Percentiles rank a stretch among this genome's conserved stretches.
Conservation (phyloP, 2,797 vertebrate genomes). For the Huso huso region DNA sequence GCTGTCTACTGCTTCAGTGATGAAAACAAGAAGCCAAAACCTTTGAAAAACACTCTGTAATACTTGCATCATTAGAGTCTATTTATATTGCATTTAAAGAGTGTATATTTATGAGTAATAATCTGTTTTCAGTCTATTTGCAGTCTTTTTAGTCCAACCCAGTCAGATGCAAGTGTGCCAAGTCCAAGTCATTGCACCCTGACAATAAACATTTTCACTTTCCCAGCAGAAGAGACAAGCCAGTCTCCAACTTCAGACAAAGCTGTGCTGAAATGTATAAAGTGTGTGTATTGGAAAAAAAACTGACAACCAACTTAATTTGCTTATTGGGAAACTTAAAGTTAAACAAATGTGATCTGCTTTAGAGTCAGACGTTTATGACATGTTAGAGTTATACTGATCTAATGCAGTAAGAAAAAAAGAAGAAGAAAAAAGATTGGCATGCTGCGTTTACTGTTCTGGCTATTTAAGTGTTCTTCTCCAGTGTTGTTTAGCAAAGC, state of each 20-base stretch:
- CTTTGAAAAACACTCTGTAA: too few relatives aligned
- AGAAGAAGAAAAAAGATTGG: too few relatives aligned
- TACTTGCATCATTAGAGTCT: too few relatives aligned
- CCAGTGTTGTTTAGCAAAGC: too few relatives aligned
- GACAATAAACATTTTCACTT: conserved; percentile 28
- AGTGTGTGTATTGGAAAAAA: conserved; percentile 14
- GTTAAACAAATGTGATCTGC: conserved; percentile 30
- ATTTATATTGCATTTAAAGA: too few relatives aligned
- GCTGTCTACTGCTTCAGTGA: too few relatives aligned
- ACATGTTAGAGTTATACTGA: conserved; percentile 30
- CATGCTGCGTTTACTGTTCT: conserved; percentile 17
- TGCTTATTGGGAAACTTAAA: conserved; percentile 35
- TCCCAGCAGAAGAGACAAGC: conserved; percentile 17
- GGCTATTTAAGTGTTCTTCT: too few relatives aligned
- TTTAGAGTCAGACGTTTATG: conserved; percentile 31
- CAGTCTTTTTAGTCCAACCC: not conserved
- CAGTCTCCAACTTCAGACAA: too few relatives aligned
- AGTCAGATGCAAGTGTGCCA: not conserved
- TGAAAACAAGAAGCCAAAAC: too few relatives aligned
- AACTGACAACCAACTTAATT: conserved; percentile 32
- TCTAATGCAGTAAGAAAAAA: conserved; percentile 13
- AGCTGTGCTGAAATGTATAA: too few relatives aligned
- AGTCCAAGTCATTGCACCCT: conserved; percentile 5
- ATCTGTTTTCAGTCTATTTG: too few relatives aligned
- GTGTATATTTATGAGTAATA: too few relatives aligned